A percentile compares a stretch with the other conserved stretches of the same genome.
Evolutionary conservation across 2,888 invertebrate species (phyloP).

Genomic region (Agonopterix arenella): DNA sequence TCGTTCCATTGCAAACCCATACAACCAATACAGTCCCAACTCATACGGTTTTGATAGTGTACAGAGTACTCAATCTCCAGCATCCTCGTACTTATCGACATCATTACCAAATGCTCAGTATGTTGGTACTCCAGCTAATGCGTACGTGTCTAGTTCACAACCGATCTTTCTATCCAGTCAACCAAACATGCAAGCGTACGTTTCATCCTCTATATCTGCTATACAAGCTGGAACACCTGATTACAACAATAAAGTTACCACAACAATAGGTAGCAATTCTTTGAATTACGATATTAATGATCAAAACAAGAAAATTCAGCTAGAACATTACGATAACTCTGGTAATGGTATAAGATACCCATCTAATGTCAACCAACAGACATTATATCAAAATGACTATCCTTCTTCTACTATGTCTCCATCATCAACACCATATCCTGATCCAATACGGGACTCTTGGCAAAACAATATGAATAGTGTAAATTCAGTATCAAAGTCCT

Average conservation of each 20-base stretch:
- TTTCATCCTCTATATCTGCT: conserved; percentile 57
- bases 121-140: conserved; percentile 47
- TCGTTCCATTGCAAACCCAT: conserved; percentile 38
- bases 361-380: conserved; percentile 40
- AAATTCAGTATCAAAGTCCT: conserved; percentile 44
- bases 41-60: conserved; percentile 38
- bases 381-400: conserved; percentile 53
- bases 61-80: conserved; percentile 55
- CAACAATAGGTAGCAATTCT: conserved; percentile 41
- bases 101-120: conserved; percentile 50
- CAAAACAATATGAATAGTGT: conserved; percentile 40
- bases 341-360: conserved; percentile 58
- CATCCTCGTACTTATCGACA: conserved; percentile 53
- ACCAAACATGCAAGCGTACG: conserved; percentile 50
- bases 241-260: conserved; percentile 45
- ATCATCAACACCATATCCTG: conserved; percentile 45
- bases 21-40: conserved; percentile 47
- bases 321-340: conserved; percentile 65
- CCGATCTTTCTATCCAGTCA: conserved; percentile 61
- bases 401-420: conserved; percentile 47
- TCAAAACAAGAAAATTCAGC: conserved; percentile 49
- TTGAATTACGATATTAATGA: conserved; percentile 43
- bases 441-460: conserved; percentile 45
- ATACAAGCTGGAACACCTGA: conserved; percentile 51
- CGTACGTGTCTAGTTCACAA: conserved; percentile 59